Evolutionary conservation across 2,113 vertebrate genomes (phyloP).

Genomic region (Pterocles orientalis): DNA sequence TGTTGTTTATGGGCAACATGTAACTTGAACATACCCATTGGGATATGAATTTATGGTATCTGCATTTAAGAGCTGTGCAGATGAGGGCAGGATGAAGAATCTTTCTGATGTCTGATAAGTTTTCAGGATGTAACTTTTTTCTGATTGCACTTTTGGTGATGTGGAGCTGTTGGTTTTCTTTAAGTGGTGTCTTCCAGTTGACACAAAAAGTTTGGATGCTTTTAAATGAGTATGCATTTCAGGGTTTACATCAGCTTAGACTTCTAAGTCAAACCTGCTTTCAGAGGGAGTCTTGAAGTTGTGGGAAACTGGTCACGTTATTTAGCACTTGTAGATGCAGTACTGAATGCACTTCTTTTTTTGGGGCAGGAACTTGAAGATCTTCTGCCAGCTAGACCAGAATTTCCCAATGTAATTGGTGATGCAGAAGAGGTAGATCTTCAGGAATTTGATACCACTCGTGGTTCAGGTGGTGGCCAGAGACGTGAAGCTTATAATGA

Average conservation of each 20-base stretch:
- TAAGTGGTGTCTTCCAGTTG: not conserved
- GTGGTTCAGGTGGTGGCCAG: constrained; percentile 87
- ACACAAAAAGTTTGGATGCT: not conserved
- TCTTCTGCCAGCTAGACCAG: constrained; percentile 92
- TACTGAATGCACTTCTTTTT: not conserved
- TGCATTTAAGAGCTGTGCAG: not conserved
- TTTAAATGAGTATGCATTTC: not conserved
- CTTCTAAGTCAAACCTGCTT: not conserved
- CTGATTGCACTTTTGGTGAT: not conserved
- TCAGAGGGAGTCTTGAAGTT: not conserved
- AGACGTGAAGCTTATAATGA: constrained; percentile 96
- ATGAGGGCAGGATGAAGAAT: not conserved
- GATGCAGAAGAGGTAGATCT: constrained; percentile 97
- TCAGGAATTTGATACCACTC: constrained; percentile 91
- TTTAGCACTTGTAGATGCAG: not conserved
- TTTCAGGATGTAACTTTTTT: not conserved
- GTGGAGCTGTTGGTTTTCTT: not conserved
- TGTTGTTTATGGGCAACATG: not conserved
- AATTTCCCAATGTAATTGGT: constrained; percentile 85
- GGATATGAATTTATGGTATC: not conserved
- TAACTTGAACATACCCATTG: not conserved
- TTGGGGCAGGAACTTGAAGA: constrained; percentile 91
- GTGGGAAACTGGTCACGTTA: not conserved
- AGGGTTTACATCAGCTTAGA: not conserved
- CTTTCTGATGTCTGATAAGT: not conserved